These are phyloP conservation scores for Aphrocallistes beatrix DNA, from an alignment of 37 sponge, comb jelly and placozoan genomes.

Conservation along the genomic window DNA sequence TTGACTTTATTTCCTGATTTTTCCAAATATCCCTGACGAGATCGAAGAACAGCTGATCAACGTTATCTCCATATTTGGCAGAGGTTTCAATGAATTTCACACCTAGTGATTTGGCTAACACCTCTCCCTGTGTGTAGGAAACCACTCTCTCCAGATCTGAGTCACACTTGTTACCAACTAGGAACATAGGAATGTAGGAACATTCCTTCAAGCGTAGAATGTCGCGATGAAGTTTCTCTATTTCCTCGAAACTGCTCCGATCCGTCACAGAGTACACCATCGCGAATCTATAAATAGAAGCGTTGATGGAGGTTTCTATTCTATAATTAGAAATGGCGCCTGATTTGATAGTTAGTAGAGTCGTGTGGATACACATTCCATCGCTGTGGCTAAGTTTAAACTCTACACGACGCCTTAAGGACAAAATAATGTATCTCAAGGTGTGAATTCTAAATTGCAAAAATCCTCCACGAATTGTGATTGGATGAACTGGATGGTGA, in stretches of 20 bases:
- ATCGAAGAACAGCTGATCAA: not conserved
- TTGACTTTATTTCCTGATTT: no score
- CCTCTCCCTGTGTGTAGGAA: not conserved
- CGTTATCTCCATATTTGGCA: not conserved
- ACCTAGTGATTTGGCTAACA: not conserved
- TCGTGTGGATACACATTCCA: no score
- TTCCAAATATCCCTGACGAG: not conserved
- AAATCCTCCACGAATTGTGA: constrained; percentile 29
- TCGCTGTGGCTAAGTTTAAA: no score
- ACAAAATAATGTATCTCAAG: no score
- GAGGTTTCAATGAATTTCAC: not conserved
- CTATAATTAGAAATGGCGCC: no score
- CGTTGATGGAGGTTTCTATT: no score
- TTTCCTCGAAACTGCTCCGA: constrained; percentile 23
- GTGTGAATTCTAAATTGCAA: no score
- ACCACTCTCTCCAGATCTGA: constrained; percentile 20
- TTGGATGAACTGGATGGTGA: constrained; percentile 34
- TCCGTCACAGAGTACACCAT: constrained; percentile 21
- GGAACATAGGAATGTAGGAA: constrained; percentile 26
- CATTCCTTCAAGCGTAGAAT: constrained; percentile 21
- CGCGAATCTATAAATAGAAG: constrained; percentile 6
- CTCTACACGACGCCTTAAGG: no score
- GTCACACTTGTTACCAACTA: constrained; percentile 26
- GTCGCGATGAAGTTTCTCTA: not conserved
- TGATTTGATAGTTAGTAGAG: no score